A percentile compares a stretch with the other conserved stretches of the same genome.
These are phyloP conservation scores for Theristicus caerulescens DNA, from an alignment of 2,113 vertebrate species.

Conservation along the genomic window DNA sequence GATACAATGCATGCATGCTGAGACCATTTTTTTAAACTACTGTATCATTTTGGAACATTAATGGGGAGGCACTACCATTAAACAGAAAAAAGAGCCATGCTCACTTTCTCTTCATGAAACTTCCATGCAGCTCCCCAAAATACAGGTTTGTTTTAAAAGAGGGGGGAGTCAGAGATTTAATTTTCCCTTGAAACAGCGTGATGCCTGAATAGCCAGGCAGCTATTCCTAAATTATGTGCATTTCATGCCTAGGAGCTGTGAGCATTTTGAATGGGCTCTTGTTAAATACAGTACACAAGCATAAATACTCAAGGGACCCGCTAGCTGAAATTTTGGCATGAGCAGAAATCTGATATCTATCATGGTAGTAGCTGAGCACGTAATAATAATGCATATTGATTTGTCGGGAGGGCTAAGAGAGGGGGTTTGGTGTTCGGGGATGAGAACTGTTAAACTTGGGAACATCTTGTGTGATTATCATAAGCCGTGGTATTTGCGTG, in stretches of 20 bases:
- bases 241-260: constrained; percentile 58
- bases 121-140: constrained; percentile 38
- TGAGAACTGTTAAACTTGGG: constrained; percentile 7
- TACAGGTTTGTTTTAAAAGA: constrained; percentile 48
- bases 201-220: constrained; percentile 56
- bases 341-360: constrained; percentile 34
- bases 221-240: constrained; percentile 65
- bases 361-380: not conserved
- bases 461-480: not conserved
- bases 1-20: constrained; percentile 64
- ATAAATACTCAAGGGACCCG: constrained; percentile 51
- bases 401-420: not conserved
- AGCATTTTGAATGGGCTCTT: constrained; percentile 61
- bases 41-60: constrained; percentile 55
- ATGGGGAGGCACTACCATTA: constrained; percentile 16
- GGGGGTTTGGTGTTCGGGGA: not conserved
- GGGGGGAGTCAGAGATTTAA: constrained; percentile 32
- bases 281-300: constrained; percentile 64
- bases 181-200: constrained; percentile 59
- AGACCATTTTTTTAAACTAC: constrained; percentile 34
- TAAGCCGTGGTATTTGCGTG: not conserved
- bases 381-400: constrained; percentile 36
- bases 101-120: constrained; percentile 23
- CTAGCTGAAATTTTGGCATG: constrained; percentile 49
- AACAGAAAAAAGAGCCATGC: not conserved